Base-by-base conservation (phyloP, 2,888 invertebrate genomes). In the Heteromyza rotundicornis region DNA sequence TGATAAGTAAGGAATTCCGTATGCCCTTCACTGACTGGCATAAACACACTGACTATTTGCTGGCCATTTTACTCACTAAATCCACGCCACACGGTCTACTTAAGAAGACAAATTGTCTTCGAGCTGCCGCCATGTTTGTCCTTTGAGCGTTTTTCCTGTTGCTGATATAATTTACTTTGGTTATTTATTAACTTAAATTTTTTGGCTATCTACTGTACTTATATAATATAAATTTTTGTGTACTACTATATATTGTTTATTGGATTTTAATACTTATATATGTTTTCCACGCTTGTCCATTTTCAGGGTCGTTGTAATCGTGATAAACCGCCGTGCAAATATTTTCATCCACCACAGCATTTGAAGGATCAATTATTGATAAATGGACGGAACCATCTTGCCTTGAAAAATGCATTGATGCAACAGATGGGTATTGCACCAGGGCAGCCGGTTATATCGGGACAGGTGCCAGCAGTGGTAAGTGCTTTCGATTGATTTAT, bases 251-350 rank as follows among this genome's bases (percentile, higher is more conserved):
- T 32, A n/a, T n/a, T n/a, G n/a, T n/a, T n/a, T 27, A 27, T 7
- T 27, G 10, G 27, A 7, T 27, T 27, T 10, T 27, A 7, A 27
- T 27, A 27, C 27, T 27, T 27, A 27, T 27, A 27, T 27, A 27
- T 27, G n/a, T 32, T 32, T 32, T 40, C 14, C 3, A n/a, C 40
- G 10, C 47, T 63, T 64, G 40, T 65, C 68, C 73, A 72, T 72
- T 87, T 87, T 8, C 89, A 99, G 99, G 98, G 98, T 84, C 96
- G 98, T 87, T 99, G 99, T 90, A 98, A 98, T 85, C 91, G 99
- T 81, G 98, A 99, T 87, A 98, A 99, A 85, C 99, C 99, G 72
- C 98, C 98, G 80, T 99, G 99, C 94, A 99, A 99, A 89, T 99
- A 99, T 88, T 97, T 99, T 87, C 99, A 99, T 87, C 99, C 99